Conservation (phyloP, 2,797 vertebrate genomes). For the Phoxinus dragarum region DNA sequence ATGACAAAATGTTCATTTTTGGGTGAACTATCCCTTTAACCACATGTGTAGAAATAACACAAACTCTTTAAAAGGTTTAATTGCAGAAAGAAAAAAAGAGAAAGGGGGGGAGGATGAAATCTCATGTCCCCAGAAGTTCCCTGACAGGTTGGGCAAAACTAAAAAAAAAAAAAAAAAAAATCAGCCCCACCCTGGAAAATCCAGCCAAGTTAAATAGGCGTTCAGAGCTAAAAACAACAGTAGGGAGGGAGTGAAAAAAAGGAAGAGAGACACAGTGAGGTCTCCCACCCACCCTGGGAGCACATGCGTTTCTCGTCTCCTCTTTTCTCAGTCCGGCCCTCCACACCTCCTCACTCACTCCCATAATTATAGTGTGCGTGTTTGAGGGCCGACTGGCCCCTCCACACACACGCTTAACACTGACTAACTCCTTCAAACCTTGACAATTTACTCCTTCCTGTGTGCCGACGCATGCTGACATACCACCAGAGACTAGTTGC, state of each 20-base stretch:
- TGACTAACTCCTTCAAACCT: conserved; percentile 44
- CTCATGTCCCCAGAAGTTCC: conserved; percentile 79
- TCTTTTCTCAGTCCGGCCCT: conserved; percentile 72
- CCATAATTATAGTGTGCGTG: conserved; percentile 56
- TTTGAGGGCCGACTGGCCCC: conserved; percentile 6
- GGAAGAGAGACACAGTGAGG: conserved; percentile 59
- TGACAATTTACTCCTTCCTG: conserved; percentile 9
- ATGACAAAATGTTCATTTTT: neutral
- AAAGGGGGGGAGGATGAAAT: conserved; percentile 66
- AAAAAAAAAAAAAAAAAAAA: conserved; percentile 11
- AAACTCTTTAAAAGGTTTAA: neutral
- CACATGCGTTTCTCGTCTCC: conserved; percentile 64
- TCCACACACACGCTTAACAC: conserved; percentile 65
- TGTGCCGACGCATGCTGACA: neutral
- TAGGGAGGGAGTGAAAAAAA: conserved; percentile 61
- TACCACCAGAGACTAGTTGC: neutral
- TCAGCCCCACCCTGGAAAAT: conserved; percentile 80
- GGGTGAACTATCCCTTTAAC: neutral
- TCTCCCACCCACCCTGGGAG: conserved; percentile 67
- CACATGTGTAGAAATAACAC: neutral
- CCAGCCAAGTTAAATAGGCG: conserved; percentile 85
- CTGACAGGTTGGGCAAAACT: conserved; percentile 80
- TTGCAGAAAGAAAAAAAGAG: conserved; percentile 24
- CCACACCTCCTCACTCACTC: conserved; percentile 64
- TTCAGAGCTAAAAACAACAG: conserved; percentile 82